Evolutionary conservation across 2,797 vertebrate genomes (phyloP).

Genomic region (Macropus fuliginosus): DNA sequence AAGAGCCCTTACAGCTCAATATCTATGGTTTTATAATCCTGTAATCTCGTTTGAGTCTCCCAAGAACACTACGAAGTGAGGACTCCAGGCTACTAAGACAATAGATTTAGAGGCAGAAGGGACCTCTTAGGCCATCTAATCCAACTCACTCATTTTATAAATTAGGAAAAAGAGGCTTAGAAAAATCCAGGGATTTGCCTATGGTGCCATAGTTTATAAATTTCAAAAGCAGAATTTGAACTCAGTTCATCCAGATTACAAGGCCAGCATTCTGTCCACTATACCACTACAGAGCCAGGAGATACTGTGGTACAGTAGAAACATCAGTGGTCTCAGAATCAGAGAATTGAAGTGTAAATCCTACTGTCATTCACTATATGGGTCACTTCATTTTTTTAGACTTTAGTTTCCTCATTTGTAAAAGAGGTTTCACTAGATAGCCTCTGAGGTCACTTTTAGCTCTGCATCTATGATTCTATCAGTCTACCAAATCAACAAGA

Average conservation of each 20-base stretch:
- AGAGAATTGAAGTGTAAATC: not conserved
- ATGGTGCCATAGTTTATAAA: not conserved
- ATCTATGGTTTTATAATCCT: not conserved
- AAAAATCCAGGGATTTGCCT: not conserved
- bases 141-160: not conserved
- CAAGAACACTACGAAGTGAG: not conserved
- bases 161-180: not conserved
- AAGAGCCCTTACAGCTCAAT: not conserved
- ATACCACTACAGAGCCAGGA: not conserved
- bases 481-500: not conserved
- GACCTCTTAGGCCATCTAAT: not conserved
- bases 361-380: not conserved
- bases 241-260: not conserved
- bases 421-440: not conserved
- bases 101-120: not conserved
- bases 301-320: not conserved
- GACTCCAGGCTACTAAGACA: not conserved
- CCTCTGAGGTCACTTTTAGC: not conserved
- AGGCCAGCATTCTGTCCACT: not conserved
- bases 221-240: not conserved
- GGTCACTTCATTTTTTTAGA: not conserved
- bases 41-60: not conserved
- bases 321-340: not conserved
- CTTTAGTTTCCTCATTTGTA: not conserved
- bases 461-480: not conserved